Evolutionary conservation across 2,888 invertebrate genomes (phyloP).

Genomic region (Oligia strigilis): DNA sequence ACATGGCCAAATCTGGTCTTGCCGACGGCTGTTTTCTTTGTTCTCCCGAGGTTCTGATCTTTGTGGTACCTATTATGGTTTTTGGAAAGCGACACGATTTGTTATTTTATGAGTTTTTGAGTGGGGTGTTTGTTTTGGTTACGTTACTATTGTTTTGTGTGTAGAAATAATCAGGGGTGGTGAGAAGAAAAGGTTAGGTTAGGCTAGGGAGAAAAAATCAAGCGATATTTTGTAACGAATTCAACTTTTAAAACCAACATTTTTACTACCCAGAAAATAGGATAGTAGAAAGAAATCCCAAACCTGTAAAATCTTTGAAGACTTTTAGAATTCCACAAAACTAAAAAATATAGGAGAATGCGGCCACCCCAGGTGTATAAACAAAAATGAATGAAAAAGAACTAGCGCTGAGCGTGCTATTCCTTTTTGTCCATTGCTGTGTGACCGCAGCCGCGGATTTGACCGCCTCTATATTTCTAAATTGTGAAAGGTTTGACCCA

Average conservation of each 20-base stretch:
- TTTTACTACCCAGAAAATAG: background rate
- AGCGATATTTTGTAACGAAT: background rate
- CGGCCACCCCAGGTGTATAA: conserved; percentile 41
- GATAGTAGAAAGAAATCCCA: background rate
- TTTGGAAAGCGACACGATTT: conserved; percentile 15
- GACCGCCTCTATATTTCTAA: conserved; percentile 41
- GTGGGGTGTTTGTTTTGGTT: background rate
- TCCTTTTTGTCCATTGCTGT: conserved; percentile 47
- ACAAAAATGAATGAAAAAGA: conserved; percentile 59
- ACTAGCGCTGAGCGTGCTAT: conserved; percentile 31
- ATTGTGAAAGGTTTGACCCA: conserved; percentile 47
- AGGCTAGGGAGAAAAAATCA: background rate
- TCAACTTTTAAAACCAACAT: background rate
- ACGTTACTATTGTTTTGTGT: background rate
- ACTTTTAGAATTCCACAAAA: background rate
- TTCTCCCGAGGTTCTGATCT: conserved; percentile 34
- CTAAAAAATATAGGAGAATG: conserved; percentile 2
- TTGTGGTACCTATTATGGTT: conserved; percentile 31
- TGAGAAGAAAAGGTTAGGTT: background rate
- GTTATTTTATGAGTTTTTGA: conserved; percentile 13
- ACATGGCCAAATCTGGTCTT: conserved; percentile 42
- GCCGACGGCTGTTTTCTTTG: conserved; percentile 60
- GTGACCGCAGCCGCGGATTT: conserved; percentile 30
- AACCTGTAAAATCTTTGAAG: background rate
- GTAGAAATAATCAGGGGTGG: background rate